These are phyloP conservation scores for Scaeva pyrastri DNA, from an alignment of 2,888 invertebrate species.

Conservation along the genomic window DNA sequence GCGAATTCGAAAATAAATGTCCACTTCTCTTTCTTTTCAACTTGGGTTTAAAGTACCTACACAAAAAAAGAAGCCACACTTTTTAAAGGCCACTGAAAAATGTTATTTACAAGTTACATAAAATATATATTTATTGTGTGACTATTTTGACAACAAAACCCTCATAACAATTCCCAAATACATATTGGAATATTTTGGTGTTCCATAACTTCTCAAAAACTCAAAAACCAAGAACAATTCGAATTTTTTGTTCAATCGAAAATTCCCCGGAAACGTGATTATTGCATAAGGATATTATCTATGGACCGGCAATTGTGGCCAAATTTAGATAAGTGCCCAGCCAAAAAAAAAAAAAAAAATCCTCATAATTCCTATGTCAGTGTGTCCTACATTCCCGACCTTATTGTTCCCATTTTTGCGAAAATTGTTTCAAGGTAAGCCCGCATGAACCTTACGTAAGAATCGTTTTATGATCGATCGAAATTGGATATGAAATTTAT, in stretches of 20 bases:
- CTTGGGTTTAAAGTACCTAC: neutral
- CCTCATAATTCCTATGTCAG: neutral
- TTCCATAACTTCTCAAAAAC: slow-evolving; percentile 18
- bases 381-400: slow-evolving; percentile 37
- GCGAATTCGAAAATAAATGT: slow-evolving; percentile 58
- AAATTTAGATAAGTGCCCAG: slow-evolving; percentile 60
- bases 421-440: slow-evolving; percentile 69
- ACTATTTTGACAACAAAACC: slow-evolving; percentile 30
- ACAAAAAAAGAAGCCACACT: slow-evolving; percentile 51
- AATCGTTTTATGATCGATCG: slow-evolving; percentile 68
- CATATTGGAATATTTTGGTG: slow-evolving; percentile 36
- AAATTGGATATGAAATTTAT: slow-evolving; percentile 22
- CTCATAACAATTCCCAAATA: slow-evolving; percentile 5
- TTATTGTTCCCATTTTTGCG: slow-evolving; percentile 69
- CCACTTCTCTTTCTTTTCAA: neutral
- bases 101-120: slow-evolving; percentile 28
- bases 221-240: neutral
- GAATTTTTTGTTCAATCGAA: slow-evolving; percentile 29
- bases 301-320: slow-evolving; percentile 9
- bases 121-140: slow-evolving; percentile 22
- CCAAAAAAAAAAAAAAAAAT: slow-evolving; percentile 41
- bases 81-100: slow-evolving; percentile 60
- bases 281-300: slow-evolving; percentile 65
- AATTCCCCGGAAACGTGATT: slow-evolving; percentile 59
- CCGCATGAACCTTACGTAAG: slow-evolving; percentile 56